phyloP scores from a whole-genome alignment of 2,888 invertebrate species.

The Brachynemurus nebulosus region DNA sequence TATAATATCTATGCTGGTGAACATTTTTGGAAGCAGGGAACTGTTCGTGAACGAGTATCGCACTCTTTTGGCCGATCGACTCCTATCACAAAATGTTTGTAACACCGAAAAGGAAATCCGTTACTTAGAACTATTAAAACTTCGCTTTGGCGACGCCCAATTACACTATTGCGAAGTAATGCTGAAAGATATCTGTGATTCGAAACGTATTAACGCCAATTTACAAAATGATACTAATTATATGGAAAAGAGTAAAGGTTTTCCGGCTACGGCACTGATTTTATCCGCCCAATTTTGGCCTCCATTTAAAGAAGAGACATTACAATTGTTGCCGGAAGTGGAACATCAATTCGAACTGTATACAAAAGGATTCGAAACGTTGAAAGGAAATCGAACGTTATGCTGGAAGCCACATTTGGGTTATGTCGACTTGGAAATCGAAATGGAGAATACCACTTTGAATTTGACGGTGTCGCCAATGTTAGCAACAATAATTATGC shows the following conservation, averaged over 20 bases:
- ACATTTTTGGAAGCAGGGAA: conserved; percentile 96
- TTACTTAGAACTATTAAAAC: conserved; percentile 84
- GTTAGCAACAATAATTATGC: conserved; percentile 86
- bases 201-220: conserved; percentile 79
- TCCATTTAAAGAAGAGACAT: conserved; percentile 83
- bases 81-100: conserved; percentile 70
- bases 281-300: conserved; percentile 99
- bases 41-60: conserved; percentile 96
- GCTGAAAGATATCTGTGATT: conserved; percentile 94
- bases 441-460: conserved; percentile 60
- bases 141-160: conserved; percentile 91
- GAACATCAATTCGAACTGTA: conserved; percentile 71
- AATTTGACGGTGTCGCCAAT: conserved; percentile 81
- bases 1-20: conserved; percentile 95
- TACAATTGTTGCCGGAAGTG: conserved; percentile 71
- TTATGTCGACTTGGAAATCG: conserved; percentile 78
- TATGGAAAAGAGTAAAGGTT: conserved; percentile 34
- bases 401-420: conserved; percentile 92
- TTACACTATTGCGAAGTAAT: conserved; percentile 96
- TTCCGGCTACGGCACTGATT: conserved; percentile 70
- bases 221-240: conserved; percentile 60
- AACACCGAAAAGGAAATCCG: conserved; percentile 83
- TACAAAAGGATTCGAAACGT: conserved; percentile 78
- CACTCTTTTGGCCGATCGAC: conserved; percentile 79
- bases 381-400: conserved; percentile 84